phyloP scores from a whole-genome alignment of 2,797 vertebrate species.

The Sebastes steindachneri region DNA sequence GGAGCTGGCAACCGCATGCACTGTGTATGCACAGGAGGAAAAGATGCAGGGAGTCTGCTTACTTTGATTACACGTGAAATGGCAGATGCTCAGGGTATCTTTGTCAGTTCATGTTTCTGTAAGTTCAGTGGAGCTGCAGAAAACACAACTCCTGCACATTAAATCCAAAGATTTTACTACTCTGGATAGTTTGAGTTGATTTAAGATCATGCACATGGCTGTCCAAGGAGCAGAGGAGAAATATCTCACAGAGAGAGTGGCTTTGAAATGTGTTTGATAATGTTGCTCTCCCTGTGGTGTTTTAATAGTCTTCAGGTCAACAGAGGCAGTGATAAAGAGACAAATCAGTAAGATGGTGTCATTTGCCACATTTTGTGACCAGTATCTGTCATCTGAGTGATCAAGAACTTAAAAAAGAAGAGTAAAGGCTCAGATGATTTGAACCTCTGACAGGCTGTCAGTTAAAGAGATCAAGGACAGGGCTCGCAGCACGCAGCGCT shows the following conservation, averaged over 20 bases:
- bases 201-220: not conserved
- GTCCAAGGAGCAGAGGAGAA: not conserved
- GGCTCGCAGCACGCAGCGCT: not conserved
- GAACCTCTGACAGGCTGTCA: slow-evolving; percentile 34
- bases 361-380: not conserved
- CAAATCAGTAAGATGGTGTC: slow-evolving; percentile 2
- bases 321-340: slow-evolving; percentile 11
- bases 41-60: slow-evolving; percentile 21
- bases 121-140: slow-evolving; percentile 1
- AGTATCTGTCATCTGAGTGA: not conserved
- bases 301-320: slow-evolving; percentile 33
- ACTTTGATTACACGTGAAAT: slow-evolving; percentile 50
- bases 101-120: slow-evolving; percentile 3
- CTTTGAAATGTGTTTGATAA: slow-evolving; percentile 32
- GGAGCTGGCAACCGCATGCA: slow-evolving; percentile 1
- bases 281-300: slow-evolving; percentile 16
- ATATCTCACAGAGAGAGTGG: not conserved
- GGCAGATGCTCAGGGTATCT: slow-evolving; percentile 20
- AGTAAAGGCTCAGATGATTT: not conserved
- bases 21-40: slow-evolving; percentile 22
- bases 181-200: not conserved
- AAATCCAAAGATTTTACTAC: not conserved
- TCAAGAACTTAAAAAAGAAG: not conserved
- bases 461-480: slow-evolving; percentile 25
- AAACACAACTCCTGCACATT: not conserved